phyloP scores from a whole-genome alignment of 53 echinoderm and acorn worm species.

The Pentamera pediparva region DNA sequence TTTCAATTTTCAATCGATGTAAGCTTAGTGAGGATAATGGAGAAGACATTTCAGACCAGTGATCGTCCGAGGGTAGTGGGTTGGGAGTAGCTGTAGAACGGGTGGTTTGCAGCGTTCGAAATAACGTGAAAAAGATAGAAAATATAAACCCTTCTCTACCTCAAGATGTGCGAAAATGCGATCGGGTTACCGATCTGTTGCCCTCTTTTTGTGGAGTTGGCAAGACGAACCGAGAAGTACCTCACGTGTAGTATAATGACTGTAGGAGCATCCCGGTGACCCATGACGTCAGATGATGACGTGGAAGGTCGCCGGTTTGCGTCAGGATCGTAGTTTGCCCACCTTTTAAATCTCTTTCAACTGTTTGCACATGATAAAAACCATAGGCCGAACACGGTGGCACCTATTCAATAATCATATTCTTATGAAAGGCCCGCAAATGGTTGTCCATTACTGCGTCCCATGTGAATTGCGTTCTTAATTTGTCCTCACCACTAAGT shows the following conservation, averaged over 20 bases:
- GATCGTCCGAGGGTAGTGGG: slow-evolving; percentile 15
- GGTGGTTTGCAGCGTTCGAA: neutral
- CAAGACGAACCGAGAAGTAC: slow-evolving; percentile 33
- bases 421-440: too few relatives aligned
- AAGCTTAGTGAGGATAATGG: neutral
- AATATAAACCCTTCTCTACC: slow-evolving; percentile 27
- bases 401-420: too few relatives aligned
- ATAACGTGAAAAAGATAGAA: neutral
- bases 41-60: neutral
- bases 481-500: too few relatives aligned
- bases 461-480: too few relatives aligned
- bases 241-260: slow-evolving; percentile 30
- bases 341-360: slow-evolving; percentile 33
- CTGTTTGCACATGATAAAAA: too few relatives aligned
- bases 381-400: too few relatives aligned
- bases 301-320: slow-evolving; percentile 15
- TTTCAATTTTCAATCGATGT: too few relatives aligned
- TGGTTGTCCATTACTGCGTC: too few relatives aligned
- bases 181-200: neutral
- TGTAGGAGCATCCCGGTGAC: slow-evolving; percentile 25
- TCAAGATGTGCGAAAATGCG: slow-evolving; percentile 30
- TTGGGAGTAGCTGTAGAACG: slow-evolving; percentile 16
- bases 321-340: slow-evolving; percentile 31
- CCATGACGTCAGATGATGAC: slow-evolving; percentile 3
- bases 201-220: slow-evolving; percentile 12